These are phyloP conservation scores for Podarcis lilfordi DNA, from an alignment of 2,797 vertebrate genomes.

Conservation along the genomic window DNA sequence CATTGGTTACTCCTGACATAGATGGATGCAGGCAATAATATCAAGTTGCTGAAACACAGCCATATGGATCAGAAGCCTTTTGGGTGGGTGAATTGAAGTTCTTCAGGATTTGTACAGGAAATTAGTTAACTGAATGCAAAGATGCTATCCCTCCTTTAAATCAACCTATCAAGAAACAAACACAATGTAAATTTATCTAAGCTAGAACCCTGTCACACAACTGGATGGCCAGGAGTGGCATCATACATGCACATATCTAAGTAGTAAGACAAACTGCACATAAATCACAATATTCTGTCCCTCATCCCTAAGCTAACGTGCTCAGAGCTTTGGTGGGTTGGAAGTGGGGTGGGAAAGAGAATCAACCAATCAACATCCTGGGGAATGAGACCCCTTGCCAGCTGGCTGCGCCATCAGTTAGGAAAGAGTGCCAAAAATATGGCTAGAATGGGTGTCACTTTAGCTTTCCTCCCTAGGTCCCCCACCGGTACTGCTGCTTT, in stretches of 20 bases:
- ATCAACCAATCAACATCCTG: neutral
- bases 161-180: rapidly evolving
- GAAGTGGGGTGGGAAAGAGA: too few relatives aligned
- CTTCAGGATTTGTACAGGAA: neutral
- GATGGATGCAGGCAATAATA: conserved; percentile 4
- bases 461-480: rapidly evolving
- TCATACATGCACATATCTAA: neutral
- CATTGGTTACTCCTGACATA: neutral
- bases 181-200: rapidly evolving
- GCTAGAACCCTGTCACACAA: neutral
- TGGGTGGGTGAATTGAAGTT: neutral
- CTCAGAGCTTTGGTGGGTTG: neutral
- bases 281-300: rapidly evolving
- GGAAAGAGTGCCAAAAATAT: neutral
- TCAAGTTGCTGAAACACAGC: neutral
- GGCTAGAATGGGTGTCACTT: rapidly evolving
- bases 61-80: neutral
- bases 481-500: neutral
- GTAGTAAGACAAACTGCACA: rapidly evolving
- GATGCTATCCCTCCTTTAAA: rapidly evolving
- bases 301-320: rapidly evolving
- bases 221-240: neutral
- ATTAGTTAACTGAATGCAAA: rapidly evolving
- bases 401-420: rapidly evolving
- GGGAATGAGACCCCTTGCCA: neutral